A percentile compares a stretch with the other conserved stretches of the same genome.
Evolutionary conservation across 1,140 invertebrate genomes (phyloP).

Genomic region (Saxidomus purpurata): DNA sequence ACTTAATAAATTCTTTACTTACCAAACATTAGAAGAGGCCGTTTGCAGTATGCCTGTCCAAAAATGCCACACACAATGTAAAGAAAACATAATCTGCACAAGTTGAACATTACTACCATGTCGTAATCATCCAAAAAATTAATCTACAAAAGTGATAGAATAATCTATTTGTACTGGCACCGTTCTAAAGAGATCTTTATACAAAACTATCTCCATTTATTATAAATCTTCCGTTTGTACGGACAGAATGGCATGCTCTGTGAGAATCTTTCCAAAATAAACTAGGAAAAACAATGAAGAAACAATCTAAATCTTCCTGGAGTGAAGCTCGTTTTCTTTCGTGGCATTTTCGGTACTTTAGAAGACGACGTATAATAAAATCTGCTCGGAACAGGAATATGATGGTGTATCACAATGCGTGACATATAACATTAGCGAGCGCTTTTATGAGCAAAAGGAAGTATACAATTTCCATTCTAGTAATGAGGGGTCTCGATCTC

Average conservation of each 20-base stretch:
- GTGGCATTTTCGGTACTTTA: constrained; percentile 3
- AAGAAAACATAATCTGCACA: background rate
- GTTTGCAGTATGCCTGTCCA: background rate
- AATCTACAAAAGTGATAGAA: background rate
- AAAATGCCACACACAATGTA: background rate
- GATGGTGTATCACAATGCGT: background rate
- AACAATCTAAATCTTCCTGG: constrained; percentile 42
- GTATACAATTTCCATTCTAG: constrained; percentile 20
- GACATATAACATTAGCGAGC: constrained; percentile 30
- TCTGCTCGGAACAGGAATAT: background rate
- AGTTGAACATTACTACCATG: background rate
- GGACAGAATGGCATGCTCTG: background rate
- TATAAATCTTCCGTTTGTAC: constrained; percentile 8
- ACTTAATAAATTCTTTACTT: too few species aligned
- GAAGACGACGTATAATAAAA: constrained; percentile 43
- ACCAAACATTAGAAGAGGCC: background rate
- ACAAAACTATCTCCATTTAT: background rate
- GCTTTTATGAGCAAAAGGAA: constrained; percentile 17
- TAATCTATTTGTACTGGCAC: too few species aligned
- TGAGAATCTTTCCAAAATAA: background rate
- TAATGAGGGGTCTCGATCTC: constrained; percentile 21
- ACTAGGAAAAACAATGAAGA: constrained; percentile 29
- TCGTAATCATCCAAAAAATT: background rate
- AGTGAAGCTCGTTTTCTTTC: background rate
- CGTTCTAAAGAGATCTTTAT: background rate